Base-by-base conservation (phyloP, 2,113 vertebrate genomes). In the Rousettus leschenaultii region DNA sequence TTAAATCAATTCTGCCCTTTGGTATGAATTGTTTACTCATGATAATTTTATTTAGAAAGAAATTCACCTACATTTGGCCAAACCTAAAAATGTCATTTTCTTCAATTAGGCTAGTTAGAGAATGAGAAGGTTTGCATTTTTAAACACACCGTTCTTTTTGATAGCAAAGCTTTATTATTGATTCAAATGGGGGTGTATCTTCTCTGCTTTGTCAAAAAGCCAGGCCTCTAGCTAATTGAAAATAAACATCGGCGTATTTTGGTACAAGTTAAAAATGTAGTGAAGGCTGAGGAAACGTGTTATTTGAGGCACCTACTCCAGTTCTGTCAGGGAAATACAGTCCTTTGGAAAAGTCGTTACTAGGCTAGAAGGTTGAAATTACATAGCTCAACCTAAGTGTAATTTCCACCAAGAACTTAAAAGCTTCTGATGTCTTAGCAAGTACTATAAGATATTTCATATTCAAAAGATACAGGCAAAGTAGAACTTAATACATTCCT, bases 21-120 rank as follows among this genome's bases (percentile, higher is more conserved):
- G 86, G 93, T 43, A 43, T 43, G 43, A 43, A 43, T 43, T 43
- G 43, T 7, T 43, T 43, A 43, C 43, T 43, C 7, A 7, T 66
- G 40, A 83, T 8, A 10, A 33, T 45, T 93, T 87, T 12, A 57
- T 63, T 90, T 59, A 15, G n/a, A 96, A 78, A 63, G 55, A 77
- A 77, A 79, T 45, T 13, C 57, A 74, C 30, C 13, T 61, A 43
- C 66, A 55, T 90, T 95, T 82, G 53, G 7, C 48, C 8, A 40
- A 79, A 90, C 45, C 5, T 83, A 94, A 79, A 87, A 55, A 78
- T 38, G 24, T 38, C 89, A 2, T 51, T 66, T 91, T 92, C 26
- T 74, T 95, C 30, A 79, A 70, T 93, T 92, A 92, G 5, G 43
- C 30, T 86, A 91, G 95, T 84, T 84, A 93, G 43, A 59, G 87